Evolutionary conservation across 2,888 invertebrate species (phyloP).

Genomic region (Agrotis clavis): DNA sequence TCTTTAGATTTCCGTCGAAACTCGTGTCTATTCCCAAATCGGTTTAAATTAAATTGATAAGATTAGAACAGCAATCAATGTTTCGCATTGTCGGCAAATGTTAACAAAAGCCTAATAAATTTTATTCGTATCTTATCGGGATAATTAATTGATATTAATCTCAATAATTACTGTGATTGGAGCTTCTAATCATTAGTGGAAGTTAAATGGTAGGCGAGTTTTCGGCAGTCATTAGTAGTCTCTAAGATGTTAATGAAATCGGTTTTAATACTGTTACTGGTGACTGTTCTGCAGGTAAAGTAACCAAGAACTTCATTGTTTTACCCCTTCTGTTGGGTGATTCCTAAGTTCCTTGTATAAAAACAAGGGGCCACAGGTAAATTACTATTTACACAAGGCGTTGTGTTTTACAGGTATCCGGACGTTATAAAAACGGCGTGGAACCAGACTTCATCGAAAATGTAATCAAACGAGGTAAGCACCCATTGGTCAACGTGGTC

Average conservation of each 20-base stretch:
- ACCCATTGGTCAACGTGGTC: neutral
- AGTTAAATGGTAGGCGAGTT: constrained; percentile 38
- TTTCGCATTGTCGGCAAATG: constrained; percentile 34
- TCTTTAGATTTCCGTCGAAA: neutral
- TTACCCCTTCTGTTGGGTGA: too few relatives aligned
- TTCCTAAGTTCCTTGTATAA: too few relatives aligned
- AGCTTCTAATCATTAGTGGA: constrained; percentile 26
- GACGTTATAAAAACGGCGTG: constrained; percentile 45
- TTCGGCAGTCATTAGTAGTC: constrained; percentile 63
- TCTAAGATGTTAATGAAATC: constrained; percentile 74
- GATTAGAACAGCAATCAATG: constrained; percentile 13
- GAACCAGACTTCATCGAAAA: constrained; percentile 63
- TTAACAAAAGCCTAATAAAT: constrained; percentile 27
- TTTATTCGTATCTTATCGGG: constrained; percentile 37
- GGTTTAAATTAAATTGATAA: constrained; percentile 24
- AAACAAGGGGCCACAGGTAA: too few relatives aligned
- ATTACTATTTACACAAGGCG: too few relatives aligned
- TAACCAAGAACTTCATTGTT: neutral
- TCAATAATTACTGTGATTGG: constrained; percentile 46
- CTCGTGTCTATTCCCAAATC: constrained; percentile 15
- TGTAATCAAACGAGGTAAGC: constrained; percentile 59
- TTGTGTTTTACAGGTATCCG: constrained; percentile 68
- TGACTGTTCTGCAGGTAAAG: constrained; percentile 76
- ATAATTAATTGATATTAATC: constrained; percentile 46
- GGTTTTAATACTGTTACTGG: constrained; percentile 70